Evolutionary conservation across 2,113 vertebrate genomes (phyloP).

Genomic region (Alethe castanea): DNA sequence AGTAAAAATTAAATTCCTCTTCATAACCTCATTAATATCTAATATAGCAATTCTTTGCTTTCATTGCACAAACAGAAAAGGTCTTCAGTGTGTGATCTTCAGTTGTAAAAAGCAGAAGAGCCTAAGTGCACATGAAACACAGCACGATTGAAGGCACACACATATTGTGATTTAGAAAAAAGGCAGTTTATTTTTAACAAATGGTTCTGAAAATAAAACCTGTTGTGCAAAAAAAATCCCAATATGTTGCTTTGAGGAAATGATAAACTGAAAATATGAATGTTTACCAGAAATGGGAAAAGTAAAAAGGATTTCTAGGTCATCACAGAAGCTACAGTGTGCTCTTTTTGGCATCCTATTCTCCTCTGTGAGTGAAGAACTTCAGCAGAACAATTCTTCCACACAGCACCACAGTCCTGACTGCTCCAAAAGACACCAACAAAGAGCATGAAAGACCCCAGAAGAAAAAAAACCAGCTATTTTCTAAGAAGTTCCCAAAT

Average conservation of each 20-base stretch:
- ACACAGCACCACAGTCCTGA: background rate
- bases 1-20: background rate
- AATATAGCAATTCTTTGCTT: background rate
- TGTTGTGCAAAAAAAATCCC: background rate
- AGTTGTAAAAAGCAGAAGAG: background rate
- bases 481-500: background rate
- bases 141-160: background rate
- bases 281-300: background rate
- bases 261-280: background rate
- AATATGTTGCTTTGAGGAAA: background rate
- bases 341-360: background rate
- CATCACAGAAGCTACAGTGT: background rate
- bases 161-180: background rate
- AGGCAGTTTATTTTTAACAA: background rate
- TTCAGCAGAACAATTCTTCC: background rate
- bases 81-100: background rate
- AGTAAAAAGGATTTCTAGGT: background rate
- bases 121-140: background rate
- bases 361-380: background rate
- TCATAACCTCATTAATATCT: background rate
- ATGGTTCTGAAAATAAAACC: background rate
- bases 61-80: background rate
- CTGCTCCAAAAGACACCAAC: background rate
- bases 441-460: fast-evolving
- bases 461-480: background rate